These are phyloP conservation scores for Augochlorella aurata DNA, from an alignment of 2,888 invertebrate species.

Conservation along the genomic window DNA sequence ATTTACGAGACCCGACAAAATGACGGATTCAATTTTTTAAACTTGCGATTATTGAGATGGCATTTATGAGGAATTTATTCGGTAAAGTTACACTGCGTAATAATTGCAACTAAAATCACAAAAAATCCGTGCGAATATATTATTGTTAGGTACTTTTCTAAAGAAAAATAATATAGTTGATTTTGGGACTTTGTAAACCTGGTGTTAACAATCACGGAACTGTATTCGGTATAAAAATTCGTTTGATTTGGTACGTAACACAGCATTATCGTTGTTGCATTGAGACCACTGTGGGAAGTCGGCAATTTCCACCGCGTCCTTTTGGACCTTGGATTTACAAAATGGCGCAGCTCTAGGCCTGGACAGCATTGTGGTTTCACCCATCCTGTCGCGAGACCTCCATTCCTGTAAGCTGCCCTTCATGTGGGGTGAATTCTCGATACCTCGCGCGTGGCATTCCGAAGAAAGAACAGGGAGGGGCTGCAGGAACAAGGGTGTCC, in stretches of 20 bases:
- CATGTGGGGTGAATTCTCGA: slow-evolving; percentile 53
- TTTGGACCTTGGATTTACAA: slow-evolving; percentile 55
- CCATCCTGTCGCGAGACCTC: slow-evolving; percentile 46
- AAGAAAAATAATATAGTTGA: no score
- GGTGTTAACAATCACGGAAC: background rate
- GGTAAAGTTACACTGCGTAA: no score
- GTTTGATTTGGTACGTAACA: no score
- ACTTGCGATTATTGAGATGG: no score
- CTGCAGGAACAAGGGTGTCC: slow-evolving; percentile 19
- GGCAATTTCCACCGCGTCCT: slow-evolving; percentile 36
- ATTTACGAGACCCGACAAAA: no score
- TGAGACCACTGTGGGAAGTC: background rate
- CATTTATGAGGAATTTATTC: no score
- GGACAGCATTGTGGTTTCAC: slow-evolving; percentile 63
- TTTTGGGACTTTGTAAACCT: no score
- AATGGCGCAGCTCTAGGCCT: slow-evolving; percentile 60
- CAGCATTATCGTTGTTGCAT: background rate
- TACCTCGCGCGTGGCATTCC: slow-evolving; percentile 53
- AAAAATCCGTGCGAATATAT: no score
- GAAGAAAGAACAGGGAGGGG: slow-evolving; percentile 41
- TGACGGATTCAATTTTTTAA: no score
- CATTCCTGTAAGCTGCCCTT: slow-evolving; percentile 62
- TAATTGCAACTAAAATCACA: no score
- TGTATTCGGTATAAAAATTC: background rate
- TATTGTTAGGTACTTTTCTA: no score